phyloP scores from a whole-genome alignment of 2,888 invertebrate species.

The Perizoma affinitatum region DNA sequence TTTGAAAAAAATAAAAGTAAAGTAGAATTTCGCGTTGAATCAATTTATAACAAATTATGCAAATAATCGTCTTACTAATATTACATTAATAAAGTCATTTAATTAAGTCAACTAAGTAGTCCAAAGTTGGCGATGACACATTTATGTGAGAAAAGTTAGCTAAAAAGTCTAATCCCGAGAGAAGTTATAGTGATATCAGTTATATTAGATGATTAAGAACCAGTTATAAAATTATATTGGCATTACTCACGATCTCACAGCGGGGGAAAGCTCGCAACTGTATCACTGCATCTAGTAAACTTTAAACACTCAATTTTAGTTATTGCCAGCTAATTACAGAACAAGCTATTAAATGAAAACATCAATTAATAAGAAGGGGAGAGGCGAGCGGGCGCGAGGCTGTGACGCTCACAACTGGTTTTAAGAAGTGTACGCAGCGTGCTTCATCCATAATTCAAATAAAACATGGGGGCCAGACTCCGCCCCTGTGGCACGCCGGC shows the following conservation, averaged over 20 bases:
- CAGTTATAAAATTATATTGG: slow-evolving; percentile 34
- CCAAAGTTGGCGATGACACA: background rate
- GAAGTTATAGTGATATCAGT: slow-evolving; percentile 1
- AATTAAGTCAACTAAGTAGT: slow-evolving; percentile 3
- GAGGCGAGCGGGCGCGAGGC: slow-evolving; percentile 78
- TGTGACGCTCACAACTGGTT: slow-evolving; percentile 80
- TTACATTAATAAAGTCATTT: background rate
- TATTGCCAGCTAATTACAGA: slow-evolving; percentile 73
- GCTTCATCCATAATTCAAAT: slow-evolving; percentile 83
- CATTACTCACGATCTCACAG: slow-evolving; percentile 41
- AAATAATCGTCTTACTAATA: too few species aligned
- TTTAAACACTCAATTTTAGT: slow-evolving; percentile 73
- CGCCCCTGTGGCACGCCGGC: slow-evolving; percentile 79
- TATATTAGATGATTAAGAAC: slow-evolving; percentile 30
- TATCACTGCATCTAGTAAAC: slow-evolving; percentile 65
- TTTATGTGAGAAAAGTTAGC: slow-evolving; percentile 9
- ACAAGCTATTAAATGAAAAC: slow-evolving; percentile 80
- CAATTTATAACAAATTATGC: too few species aligned
- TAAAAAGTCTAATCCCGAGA: slow-evolving; percentile 13
- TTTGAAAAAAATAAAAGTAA: too few species aligned
- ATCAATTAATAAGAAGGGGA: slow-evolving; percentile 81
- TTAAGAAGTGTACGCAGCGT: slow-evolving; percentile 68
- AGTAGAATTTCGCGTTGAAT: too few species aligned
- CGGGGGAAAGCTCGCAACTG: slow-evolving; percentile 39
- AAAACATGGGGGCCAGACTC: slow-evolving; percentile 80